Base-by-base conservation (phyloP, 2,888 invertebrate genomes). In the Heteropelma amictum region DNA sequence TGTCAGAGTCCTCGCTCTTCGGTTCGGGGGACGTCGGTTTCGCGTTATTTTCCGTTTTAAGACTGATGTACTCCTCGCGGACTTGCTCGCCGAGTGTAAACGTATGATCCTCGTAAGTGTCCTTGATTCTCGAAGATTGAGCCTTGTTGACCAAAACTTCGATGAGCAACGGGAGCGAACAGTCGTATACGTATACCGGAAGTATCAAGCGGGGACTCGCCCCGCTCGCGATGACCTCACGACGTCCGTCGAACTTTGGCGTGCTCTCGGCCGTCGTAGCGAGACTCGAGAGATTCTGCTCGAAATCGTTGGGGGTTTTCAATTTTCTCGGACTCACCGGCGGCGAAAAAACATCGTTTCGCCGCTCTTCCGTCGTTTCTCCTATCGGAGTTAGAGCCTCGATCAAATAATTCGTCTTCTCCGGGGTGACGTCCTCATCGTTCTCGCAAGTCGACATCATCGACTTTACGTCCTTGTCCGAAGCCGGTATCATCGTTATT, bases 181-280 rank as follows among this genome's bases (percentile, higher is more conserved):
- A 94, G 84, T 93, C 93, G 82, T 93, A 94, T n/a, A 93, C 91
- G 82, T 93, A 94, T 65, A 94, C 87, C 0, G 94, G 94, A 40
- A 92, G 84, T 17, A 90, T 87, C 26, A 91, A 78, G 3, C 81
- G 81, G 0, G 80, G 80, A 35, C 84, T 84, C 3, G 68, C 72
- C 40, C 79, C 80, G 5, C 69, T 71, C 1, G 77, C 58, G n/a
- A 77, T 61, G 49, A 77, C 61, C 19, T 78, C 80, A 17, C 76
- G 67, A 19, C 58, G 78, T 51, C 69, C 77, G 26, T 79, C 78
- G 12, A 77, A 58, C 56, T 78, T 78, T 17, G 75, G 73, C 5
- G 78, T 77, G 65, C 79, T 79, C 21, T 81, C 77, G 10, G 65
- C 70, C 61, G 83, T 84, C 3, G 78, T 78, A 3, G 81, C 81